Percentiles rank a stretch among this genome's conserved stretches.
Evolutionary conservation across 2,888 invertebrate genomes (phyloP).

Genomic region (Drosophila robusta): DNA sequence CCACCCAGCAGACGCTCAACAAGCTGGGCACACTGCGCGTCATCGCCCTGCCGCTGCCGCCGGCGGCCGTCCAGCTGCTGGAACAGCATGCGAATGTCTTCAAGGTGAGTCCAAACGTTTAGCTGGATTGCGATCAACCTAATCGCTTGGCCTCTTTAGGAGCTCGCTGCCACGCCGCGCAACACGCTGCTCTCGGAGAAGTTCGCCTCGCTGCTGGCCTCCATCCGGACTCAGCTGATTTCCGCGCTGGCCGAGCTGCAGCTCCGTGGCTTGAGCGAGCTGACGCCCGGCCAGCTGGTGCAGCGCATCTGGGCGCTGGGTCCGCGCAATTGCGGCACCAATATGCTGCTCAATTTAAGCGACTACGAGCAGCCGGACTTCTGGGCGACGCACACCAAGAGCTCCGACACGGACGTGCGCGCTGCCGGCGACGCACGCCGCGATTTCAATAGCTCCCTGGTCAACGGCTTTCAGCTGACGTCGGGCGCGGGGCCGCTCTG

Average conservation of each 20-base stretch:
- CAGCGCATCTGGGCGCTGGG: constrained; percentile 96
- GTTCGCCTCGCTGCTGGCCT: constrained; percentile 60
- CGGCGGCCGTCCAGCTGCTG: constrained; percentile 89
- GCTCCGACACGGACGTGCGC: constrained; percentile 72
- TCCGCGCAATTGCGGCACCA: constrained; percentile 94
- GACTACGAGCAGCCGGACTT: constrained; percentile 88
- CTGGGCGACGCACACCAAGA: constrained; percentile 84
- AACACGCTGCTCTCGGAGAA: constrained; percentile 80
- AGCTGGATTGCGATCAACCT: too few relatives aligned
- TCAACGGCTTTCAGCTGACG: constrained; percentile 95
- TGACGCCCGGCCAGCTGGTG: constrained; percentile 85
- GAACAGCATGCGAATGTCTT: constrained; percentile 90
- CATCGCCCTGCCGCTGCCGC: constrained; percentile 91
- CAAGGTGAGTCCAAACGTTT: constrained; percentile 87
- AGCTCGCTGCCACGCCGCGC: constrained; percentile 70
- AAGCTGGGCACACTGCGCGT: constrained; percentile 90
- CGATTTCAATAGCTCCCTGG: constrained; percentile 91
- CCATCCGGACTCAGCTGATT: constrained; percentile 86
- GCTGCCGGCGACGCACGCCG: constrained; percentile 86
- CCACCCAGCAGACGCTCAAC: constrained; percentile 89
- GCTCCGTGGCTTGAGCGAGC: constrained; percentile 85
- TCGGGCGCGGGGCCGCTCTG: constrained; percentile 96
- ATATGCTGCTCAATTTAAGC: constrained; percentile 94
- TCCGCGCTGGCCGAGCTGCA: constrained; percentile 87
- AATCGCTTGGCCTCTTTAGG: constrained; percentile 55